Conservation (phyloP, 2,888 invertebrate species). For the Dicroscelio sp. region DNA sequence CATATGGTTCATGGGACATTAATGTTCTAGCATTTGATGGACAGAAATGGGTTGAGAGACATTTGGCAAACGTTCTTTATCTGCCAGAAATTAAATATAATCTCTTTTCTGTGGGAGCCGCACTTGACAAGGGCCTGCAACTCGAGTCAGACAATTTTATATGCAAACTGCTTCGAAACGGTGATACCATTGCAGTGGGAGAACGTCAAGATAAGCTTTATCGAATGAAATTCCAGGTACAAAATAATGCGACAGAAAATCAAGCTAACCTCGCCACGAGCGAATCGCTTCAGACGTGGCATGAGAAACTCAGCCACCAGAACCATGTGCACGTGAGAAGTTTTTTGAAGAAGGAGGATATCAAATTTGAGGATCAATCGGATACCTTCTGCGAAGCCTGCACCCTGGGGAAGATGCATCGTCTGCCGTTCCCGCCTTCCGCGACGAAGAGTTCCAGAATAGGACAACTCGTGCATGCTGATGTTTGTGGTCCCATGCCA, state of each 20-base stretch:
- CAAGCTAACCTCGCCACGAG: not conserved
- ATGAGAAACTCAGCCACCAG: not conserved
- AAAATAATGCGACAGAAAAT: not conserved
- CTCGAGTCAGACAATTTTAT: not conserved
- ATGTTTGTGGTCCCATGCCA: not conserved
- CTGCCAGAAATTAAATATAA: not conserved
- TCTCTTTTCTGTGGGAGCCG: not conserved
- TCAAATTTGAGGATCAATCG: not conserved
- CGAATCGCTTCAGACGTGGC: not conserved
- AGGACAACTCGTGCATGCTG: not conserved
- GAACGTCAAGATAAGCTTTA: not conserved
- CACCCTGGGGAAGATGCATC: not conserved
- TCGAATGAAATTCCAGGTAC: not conserved
- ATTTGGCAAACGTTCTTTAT: not conserved
- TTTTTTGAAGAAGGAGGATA: not conserved
- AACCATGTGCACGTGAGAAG: not conserved
- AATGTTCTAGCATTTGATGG: too few relatives aligned
- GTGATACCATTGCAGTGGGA: conserved; percentile 54
- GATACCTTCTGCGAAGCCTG: not conserved
- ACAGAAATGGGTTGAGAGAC: too few relatives aligned
- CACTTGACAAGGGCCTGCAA: not conserved
- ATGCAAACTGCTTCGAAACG: not conserved
- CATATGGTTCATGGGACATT: too few relatives aligned
- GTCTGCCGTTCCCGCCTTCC: not conserved
- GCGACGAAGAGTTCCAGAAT: not conserved